These are phyloP conservation scores for Urocitellus parryii DNA, from an alignment of 2,113 vertebrate species.

Conservation along the genomic window DNA sequence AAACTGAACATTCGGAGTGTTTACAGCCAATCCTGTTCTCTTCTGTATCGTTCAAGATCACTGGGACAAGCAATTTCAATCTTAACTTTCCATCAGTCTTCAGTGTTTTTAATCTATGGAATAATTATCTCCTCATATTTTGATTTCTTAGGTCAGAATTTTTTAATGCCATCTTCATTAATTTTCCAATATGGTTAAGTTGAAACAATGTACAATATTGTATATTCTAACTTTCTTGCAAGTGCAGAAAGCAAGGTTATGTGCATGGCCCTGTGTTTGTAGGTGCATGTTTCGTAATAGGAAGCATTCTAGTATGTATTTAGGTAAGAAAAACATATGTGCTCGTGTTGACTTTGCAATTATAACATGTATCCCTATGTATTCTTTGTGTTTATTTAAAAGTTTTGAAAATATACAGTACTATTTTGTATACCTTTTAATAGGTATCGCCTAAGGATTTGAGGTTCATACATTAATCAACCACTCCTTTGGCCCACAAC, in stretches of 20 bases:
- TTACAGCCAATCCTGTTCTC: constrained; percentile 72
- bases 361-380: constrained; percentile 86
- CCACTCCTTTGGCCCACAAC: constrained; percentile 77
- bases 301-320: constrained; percentile 86
- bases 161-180: constrained; percentile 82
- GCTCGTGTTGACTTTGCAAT: constrained; percentile 88
- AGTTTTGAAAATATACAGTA: constrained; percentile 86
- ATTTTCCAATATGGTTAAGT: constrained; percentile 81
- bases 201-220: constrained; percentile 88
- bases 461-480: constrained; percentile 82
- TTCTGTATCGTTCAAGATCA: constrained; percentile 75
- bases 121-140: constrained; percentile 86
- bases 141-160: constrained; percentile 77
- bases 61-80: constrained; percentile 73
- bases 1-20: constrained; percentile 73
- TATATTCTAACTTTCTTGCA: constrained; percentile 90
- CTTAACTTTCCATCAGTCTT: constrained; percentile 89
- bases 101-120: constrained; percentile 90
- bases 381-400: constrained; percentile 88
- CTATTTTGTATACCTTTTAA: constrained; percentile 89
- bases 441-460: constrained; percentile 85
- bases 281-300: constrained; percentile 89
- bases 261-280: constrained; percentile 89
- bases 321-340: constrained; percentile 86
- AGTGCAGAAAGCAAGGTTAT: constrained; percentile 87